Evolutionary conservation across 1,140 invertebrate genomes (phyloP).

Genomic region (Carposina sasakii): DNA sequence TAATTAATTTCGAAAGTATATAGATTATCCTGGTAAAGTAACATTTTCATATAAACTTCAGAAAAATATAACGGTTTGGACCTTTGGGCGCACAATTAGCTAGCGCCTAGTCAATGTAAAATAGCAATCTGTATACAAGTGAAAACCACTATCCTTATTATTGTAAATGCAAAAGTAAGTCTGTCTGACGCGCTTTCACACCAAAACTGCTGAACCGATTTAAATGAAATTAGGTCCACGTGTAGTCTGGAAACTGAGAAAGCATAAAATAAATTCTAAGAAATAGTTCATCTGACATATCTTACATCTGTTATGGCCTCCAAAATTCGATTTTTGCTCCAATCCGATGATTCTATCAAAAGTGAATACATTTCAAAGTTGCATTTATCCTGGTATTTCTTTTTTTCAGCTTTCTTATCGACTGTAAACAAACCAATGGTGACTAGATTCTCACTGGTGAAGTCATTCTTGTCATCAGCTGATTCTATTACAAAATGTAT

Average conservation of each 20-base stretch:
- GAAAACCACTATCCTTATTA: no score
- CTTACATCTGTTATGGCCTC: slow-evolving; percentile 48
- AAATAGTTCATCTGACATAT: background rate
- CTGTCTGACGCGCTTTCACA: no score
- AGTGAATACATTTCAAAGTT: slow-evolving; percentile 61
- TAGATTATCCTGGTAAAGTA: no score
- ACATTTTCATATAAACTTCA: no score
- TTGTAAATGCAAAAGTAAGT: slow-evolving; percentile 4
- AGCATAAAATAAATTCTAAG: background rate
- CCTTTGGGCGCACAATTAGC: no score
- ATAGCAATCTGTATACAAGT: no score
- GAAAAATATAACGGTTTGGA: no score
- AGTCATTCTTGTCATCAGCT: slow-evolving; percentile 35
- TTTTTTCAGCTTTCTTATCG: slow-evolving; percentile 33
- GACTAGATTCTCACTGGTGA: slow-evolving; percentile 49
- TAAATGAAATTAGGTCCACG: no score
- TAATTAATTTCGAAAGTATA: no score
- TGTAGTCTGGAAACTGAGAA: no score
- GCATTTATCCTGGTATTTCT: slow-evolving; percentile 16
- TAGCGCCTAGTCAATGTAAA: no score
- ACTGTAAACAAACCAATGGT: slow-evolving; percentile 53
- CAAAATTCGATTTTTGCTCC: slow-evolving; percentile 50
- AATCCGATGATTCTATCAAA: slow-evolving; percentile 48
- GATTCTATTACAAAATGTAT: slow-evolving; percentile 34
- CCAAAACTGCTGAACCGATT: no score